Conservation (phyloP, 2,797 vertebrate species). For the Xyrichtys novacula region DNA sequence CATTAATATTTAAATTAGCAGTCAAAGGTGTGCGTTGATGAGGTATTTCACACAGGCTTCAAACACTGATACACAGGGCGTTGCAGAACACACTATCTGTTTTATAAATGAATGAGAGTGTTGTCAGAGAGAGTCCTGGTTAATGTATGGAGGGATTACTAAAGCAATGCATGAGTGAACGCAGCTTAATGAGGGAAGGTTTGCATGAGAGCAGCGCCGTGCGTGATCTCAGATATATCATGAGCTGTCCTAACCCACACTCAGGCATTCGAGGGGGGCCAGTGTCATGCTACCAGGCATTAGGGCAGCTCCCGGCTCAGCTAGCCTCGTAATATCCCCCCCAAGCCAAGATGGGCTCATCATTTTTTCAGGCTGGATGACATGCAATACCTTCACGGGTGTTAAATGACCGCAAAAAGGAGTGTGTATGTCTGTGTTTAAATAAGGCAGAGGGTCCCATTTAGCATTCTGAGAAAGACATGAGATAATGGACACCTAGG, state of each 20-base stretch:
- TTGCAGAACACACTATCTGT: conserved; percentile 18
- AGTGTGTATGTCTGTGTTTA: conserved; percentile 48
- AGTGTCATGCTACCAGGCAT: conserved; percentile 64
- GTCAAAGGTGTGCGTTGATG: conserved; percentile 47
- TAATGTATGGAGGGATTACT: conserved; percentile 62
- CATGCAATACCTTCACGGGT: conserved; percentile 61
- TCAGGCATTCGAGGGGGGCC: conserved; percentile 41
- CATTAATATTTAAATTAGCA: conserved; percentile 72
- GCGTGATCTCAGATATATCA: conserved; percentile 67
- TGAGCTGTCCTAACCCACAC: conserved; percentile 49
- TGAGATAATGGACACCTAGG: conserved; percentile 52
- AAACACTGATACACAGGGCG: conserved; percentile 10
- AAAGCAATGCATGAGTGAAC: conserved; percentile 49
- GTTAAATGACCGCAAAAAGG: conserved; percentile 60
- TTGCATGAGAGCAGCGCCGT: conserved; percentile 59
- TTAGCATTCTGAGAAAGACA: conserved; percentile 61
- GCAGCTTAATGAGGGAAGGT: conserved; percentile 58
- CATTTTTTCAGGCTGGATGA: conserved; percentile 44
- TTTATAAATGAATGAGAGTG: conserved; percentile 50
- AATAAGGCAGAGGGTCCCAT: conserved; percentile 57
- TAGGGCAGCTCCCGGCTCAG: conserved; percentile 52
- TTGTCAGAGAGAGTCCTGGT: conserved; percentile 33
- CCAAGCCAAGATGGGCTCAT: conserved; percentile 41
- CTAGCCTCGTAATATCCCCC: conserved; percentile 38
- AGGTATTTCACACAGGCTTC: conserved; percentile 28